These are phyloP conservation scores for Lichenostomus cassidix DNA, from an alignment of 2,113 vertebrate species.

Conservation along the genomic window DNA sequence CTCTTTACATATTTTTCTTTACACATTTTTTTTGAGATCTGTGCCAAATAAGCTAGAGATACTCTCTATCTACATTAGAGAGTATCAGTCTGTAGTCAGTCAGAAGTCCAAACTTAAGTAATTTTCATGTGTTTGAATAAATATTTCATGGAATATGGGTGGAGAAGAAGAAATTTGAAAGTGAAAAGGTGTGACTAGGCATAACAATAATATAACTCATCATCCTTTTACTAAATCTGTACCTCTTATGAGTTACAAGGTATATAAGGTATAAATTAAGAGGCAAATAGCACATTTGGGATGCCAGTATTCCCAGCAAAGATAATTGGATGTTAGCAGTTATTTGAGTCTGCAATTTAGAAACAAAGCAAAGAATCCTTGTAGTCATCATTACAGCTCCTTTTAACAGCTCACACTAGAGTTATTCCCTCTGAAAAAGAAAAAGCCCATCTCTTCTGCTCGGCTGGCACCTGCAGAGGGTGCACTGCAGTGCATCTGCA, in stretches of 20 bases:
- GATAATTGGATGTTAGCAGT: background rate
- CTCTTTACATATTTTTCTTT: background rate
- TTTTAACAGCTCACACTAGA: background rate
- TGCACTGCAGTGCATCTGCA: background rate
- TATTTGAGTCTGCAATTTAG: background rate
- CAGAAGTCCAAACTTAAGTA: background rate
- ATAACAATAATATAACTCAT: background rate
- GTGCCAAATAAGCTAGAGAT: background rate
- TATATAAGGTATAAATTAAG: background rate
- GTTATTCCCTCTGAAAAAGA: background rate
- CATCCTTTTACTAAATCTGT: background rate
- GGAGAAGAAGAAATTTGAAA: background rate
- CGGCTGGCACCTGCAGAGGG: background rate
- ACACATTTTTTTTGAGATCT: background rate
- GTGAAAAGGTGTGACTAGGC: background rate
- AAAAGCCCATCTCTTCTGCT: background rate
- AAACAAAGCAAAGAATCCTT: background rate
- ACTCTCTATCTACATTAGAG: background rate
- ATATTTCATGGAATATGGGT: background rate
- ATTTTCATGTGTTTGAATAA: background rate
- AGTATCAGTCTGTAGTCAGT: background rate
- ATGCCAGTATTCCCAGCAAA: background rate
- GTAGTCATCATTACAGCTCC: background rate
- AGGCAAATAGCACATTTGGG: background rate
- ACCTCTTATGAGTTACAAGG: background rate